Conservation (phyloP, 1,140 invertebrate genomes). For the Amphibalanus amphitrite region DNA sequence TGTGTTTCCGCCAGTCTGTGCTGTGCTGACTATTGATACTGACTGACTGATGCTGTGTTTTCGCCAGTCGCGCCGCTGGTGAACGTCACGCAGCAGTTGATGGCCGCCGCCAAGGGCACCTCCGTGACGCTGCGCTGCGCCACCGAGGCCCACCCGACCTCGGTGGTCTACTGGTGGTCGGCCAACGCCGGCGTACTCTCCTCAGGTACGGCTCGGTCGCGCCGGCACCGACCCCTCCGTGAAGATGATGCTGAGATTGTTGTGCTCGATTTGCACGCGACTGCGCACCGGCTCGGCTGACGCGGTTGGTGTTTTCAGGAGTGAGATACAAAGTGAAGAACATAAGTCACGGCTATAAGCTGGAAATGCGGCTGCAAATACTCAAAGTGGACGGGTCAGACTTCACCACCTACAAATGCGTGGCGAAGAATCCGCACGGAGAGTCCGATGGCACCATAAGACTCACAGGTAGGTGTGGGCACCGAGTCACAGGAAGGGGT, state of each 20-base stretch:
- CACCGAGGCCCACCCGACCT: slow-evolving; percentile 75
- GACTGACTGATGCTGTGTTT: no score
- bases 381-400: neutral
- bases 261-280: no score
- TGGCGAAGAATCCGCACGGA: neutral
- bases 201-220: neutral
- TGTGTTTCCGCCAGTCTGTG: no score
- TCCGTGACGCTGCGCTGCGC: slow-evolving; percentile 71
- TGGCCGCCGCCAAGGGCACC: slow-evolving; percentile 58
- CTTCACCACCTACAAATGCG: neutral
- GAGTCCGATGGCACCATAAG: neutral
- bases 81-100: slow-evolving; percentile 75
- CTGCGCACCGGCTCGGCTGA: no score
- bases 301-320: no score
- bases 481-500: no score
- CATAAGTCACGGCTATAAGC: neutral
- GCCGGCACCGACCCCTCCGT: no score
- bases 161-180: slow-evolving; percentile 63
- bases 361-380: neutral
- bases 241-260: no score
- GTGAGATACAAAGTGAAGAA: neutral
- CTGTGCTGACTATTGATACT: no score
- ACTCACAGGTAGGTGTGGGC: no score
- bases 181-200: neutral
- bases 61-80: slow-evolving; percentile 71